Evolutionary conservation across 2,113 vertebrate species (phyloP), one percentile per base, ranked within the genome.

Genomic region (Elaphurus davidianus): DNA sequence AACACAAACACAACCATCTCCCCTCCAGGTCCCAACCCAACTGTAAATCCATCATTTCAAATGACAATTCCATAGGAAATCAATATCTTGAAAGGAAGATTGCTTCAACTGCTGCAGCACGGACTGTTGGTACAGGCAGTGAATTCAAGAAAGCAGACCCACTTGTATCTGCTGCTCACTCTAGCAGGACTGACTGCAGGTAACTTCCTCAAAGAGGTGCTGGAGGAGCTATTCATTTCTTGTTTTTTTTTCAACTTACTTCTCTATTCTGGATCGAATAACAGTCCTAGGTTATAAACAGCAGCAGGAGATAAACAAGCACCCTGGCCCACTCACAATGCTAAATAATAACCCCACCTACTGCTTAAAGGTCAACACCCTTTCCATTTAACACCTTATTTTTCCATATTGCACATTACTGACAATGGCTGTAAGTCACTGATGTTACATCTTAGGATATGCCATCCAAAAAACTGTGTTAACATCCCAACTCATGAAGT

Each of bases 41-140:
- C 74, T 76, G 67, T 27, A 97, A 96, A 98, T 98, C 96, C 97
- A 98, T 98, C 98, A 98, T 97, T 97, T 97, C 94, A 94, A 97
- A 93, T 90, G 98, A 97, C 98, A 98, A 98, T 97, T 96, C 94
- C 89, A 98, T 98, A 96, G 97, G 95, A 98, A 98, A 98, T 98
- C 98, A 90, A 98, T 98, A 98, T 85, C 85, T 88, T 88, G 89
- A 97, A 96, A 97, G 64, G 97, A 97, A 98, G 94, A 98, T 94
- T 94, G 94, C 95, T 97, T 97, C 97, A 50, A 74, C 93, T 62
- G 60, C 90, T 82, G 95, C 81, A 81, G 84, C 82, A 21, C 71
- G 59, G 74, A 92, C 57, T 87, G 79, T 57, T 74, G 93, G 74
- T 82, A 40, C 84, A 95, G 84, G 21, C n/a, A 8, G 97, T 59